Conservation (phyloP, 1,140 invertebrate species). For the Drosophila eugracilis region DNA sequence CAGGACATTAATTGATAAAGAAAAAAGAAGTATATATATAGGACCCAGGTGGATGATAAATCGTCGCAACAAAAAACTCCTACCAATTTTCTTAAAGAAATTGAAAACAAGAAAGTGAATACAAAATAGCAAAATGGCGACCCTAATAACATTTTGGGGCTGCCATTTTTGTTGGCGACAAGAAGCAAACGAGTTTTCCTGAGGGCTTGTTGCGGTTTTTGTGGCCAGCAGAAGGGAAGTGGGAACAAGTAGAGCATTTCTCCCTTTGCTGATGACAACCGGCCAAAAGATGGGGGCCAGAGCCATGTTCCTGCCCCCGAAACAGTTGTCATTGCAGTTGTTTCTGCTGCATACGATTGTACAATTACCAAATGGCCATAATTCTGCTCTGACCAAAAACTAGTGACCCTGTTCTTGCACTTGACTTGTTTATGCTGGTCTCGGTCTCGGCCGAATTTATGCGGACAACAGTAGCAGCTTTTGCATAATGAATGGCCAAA, state of each 20-base stretch:
- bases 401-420: constrained; percentile 49
- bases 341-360: constrained; percentile 38
- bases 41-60: constrained; percentile 58
- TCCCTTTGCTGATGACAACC: constrained; percentile 15
- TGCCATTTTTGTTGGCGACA: constrained; percentile 16
- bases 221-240: constrained; percentile 27
- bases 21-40: constrained; percentile 2
- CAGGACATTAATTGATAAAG: constrained; percentile 67
- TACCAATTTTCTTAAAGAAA: constrained; percentile 24
- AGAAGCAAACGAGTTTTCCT: constrained; percentile 47
- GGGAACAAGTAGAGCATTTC: constrained; percentile 12
- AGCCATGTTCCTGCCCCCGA: constrained; percentile 27
- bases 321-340: constrained; percentile 44
- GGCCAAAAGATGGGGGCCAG: constrained; percentile 1
- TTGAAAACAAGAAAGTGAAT: constrained; percentile 28
- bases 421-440: constrained; percentile 66
- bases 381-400: constrained; percentile 43
- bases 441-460: constrained; percentile 37
- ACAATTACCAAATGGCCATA: constrained; percentile 68
- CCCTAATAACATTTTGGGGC: constrained; percentile 33
- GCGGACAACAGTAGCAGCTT: constrained; percentile 52
- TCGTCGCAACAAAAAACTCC: constrained; percentile 5
- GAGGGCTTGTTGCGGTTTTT: constrained; percentile 46
- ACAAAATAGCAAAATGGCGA: constrained; percentile 19
- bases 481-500: constrained; percentile 53